Evolutionary conservation across 2,888 invertebrate genomes (phyloP), one percentile per base, ranked within the genome.

Genomic region (Scaptomyza reducta): DNA sequence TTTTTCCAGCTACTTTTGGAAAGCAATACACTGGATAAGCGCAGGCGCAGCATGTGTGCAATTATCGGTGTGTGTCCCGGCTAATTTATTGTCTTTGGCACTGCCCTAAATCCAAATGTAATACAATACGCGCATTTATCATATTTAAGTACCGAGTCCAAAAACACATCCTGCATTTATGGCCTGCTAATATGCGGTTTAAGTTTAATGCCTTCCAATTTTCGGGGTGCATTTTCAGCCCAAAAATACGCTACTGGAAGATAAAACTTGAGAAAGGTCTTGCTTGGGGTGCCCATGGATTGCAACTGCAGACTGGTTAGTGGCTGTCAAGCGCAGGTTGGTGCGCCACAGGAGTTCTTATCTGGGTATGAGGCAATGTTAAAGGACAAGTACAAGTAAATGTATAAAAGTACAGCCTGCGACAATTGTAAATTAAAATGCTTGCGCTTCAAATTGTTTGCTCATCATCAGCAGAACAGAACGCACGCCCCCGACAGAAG

Each of bases 101-200:
- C 70, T 72, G 80, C 85, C 84, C 87, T 71, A 82, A 82, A 87
- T 82, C 87, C 82, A 79, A 74, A 70, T 76, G 84, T 73, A 85
- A 85, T 78, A 78, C 82, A 80, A 85, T 87, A 82, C 65, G 59
- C 55, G 76, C 87, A 87, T 85, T 80, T 85, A 85, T 87, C 84
- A 85, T 80, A 78, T 85, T 87, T 85, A 85, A 85, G 70, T 69
- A 72, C 70, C 74, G 76, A 70, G 69, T 81, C 79, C 66, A 68
- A 60, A 70, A 71, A 76, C 85, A 68, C 70, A 82, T 79, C 82
- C 84, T 84, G 73, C 73, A 85, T 82, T 85, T 85, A 87, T 55
- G 70, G 84, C 64, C 85, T 87, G 87, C 74, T 87, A 85, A 85
- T 87, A 73, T 73, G 70, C 74, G 82, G 84, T 87, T 82, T 82